Conservation (phyloP, 2,113 vertebrate species). For the Atractosteus spatula region DNA sequence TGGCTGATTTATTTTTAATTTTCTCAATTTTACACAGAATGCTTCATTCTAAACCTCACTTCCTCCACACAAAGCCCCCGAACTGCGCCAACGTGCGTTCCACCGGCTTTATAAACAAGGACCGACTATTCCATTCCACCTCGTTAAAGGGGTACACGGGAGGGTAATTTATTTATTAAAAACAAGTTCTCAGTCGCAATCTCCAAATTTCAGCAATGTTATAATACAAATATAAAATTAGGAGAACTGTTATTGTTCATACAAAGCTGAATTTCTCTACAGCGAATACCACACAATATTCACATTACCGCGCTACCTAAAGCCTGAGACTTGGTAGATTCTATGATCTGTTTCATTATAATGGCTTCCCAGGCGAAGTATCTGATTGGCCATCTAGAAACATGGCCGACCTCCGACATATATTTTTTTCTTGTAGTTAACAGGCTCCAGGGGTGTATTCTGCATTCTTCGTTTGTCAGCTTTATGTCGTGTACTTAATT, state of each 20-base stretch:
- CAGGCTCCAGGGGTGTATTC: no score
- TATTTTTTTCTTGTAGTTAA: no score
- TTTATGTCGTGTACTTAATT: no score
- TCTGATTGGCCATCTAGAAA: slow-evolving; percentile 31
- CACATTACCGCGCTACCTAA: no score
- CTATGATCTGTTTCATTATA: slow-evolving; percentile 23
- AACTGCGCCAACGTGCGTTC: slow-evolving; percentile 17
- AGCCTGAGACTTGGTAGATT: slow-evolving; percentile 12
- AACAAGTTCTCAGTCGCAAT: neutral
- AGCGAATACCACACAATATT: no score
- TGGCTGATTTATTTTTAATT: neutral
- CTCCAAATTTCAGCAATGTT: neutral
- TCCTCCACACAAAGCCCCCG: slow-evolving; percentile 26
- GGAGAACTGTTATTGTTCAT: no score
- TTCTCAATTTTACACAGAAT: slow-evolving; percentile 21
- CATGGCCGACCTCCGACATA: neutral
- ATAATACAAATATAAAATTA: no score
- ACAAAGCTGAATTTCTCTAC: no score
- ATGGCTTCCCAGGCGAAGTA: slow-evolving; percentile 12
- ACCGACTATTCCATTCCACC: slow-evolving; percentile 24
- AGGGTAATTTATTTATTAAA: neutral
- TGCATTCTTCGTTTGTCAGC: no score
- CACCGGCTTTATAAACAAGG: slow-evolving; percentile 22
- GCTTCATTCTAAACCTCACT: neutral
- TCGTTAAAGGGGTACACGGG: neutral